Base-by-base conservation (phyloP, 1,140 invertebrate genomes). In the Luehdorfia chinensis region DNA sequence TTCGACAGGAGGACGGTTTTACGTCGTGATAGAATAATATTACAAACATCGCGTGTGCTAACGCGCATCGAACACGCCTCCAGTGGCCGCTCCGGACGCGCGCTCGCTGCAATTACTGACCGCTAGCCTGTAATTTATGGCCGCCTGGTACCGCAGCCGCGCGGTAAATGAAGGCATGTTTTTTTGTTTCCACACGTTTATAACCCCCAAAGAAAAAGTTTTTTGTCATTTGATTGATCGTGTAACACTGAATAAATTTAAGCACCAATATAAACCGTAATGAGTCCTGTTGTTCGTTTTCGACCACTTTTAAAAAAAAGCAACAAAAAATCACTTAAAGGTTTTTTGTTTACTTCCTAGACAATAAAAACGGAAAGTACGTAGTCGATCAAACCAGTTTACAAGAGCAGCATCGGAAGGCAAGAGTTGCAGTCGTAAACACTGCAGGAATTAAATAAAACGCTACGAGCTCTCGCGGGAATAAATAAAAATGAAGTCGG, bases 41-140 rank as follows among this genome's bases (percentile, higher is more conserved):
- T 21, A 21, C 6, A 21, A 21, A 21, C 51, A 58, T 63, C 64
- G 64, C 64, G 59, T 66, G 58, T 13, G 16, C 34, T 56, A 56
- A 51, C 53, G 47, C 47, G 54, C 59, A 62, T 58, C 57, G 57
- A 62, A 41, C 39, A 57, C 46, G 47, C 48, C 55, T 49, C 46
- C 47, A 30, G 19, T 15, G 7, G 31, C 25, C 2, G n/a, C n/a
- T 28, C 5, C 25, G 25, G 19, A 21, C 19, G 19, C 6, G 19
- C 19, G 19, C 39, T 39, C 34, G 33, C 45, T 52, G 60, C 59
- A 57, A 67, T 69, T 63, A 56, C 59, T 46, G 52, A 65, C 59
- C 47, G 63, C 64, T 62, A 60, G 58, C 58, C 66, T 65, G 59
- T 70, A 75, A 76, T 75, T 79, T 79, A 79, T 79, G 68, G 50